Percentiles rank a stretch among this genome's conserved stretches.
Conservation (phyloP, 1,140 invertebrate genomes). For the Tribolium castaneum region DNA sequence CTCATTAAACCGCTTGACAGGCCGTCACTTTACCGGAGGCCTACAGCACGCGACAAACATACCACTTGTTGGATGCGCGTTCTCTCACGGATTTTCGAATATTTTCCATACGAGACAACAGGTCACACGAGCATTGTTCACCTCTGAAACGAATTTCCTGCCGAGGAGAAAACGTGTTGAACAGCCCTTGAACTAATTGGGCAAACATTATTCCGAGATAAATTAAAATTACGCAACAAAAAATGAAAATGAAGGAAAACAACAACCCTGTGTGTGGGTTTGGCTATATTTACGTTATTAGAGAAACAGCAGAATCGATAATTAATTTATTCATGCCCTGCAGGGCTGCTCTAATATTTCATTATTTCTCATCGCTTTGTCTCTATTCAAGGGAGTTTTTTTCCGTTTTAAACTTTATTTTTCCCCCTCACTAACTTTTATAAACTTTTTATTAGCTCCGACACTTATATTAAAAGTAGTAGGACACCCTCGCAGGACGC, state of each 20-base stretch:
- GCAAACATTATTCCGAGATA: not conserved
- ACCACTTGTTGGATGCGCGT: constrained; percentile 45
- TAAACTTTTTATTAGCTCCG: not conserved
- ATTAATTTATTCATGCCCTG: constrained; percentile 3
- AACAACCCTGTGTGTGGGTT: not conserved
- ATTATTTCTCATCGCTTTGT: not conserved
- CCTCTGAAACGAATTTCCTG: not conserved
- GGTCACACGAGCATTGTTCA: not conserved
- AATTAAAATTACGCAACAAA: not conserved
- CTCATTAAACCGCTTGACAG: constrained; percentile 46
- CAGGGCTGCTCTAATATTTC: not conserved
- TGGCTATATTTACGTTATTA: not conserved
- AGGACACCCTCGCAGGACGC: not conserved
- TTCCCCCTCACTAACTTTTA: not conserved
- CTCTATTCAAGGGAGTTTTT: not conserved
- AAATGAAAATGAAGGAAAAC: not conserved
- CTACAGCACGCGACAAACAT: constrained; percentile 44
- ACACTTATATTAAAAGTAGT: not conserved
- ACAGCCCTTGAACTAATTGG: too few relatives aligned
- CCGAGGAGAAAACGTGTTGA: not conserved
- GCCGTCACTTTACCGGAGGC: constrained; percentile 36
- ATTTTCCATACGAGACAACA: not conserved
- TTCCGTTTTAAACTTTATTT: not conserved
- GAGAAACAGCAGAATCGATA: not conserved
- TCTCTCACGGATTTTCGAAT: constrained; percentile 15